Evolutionary conservation across 2,113 vertebrate genomes (phyloP).

Genomic region (Oryctolagus cuniculus): DNA sequence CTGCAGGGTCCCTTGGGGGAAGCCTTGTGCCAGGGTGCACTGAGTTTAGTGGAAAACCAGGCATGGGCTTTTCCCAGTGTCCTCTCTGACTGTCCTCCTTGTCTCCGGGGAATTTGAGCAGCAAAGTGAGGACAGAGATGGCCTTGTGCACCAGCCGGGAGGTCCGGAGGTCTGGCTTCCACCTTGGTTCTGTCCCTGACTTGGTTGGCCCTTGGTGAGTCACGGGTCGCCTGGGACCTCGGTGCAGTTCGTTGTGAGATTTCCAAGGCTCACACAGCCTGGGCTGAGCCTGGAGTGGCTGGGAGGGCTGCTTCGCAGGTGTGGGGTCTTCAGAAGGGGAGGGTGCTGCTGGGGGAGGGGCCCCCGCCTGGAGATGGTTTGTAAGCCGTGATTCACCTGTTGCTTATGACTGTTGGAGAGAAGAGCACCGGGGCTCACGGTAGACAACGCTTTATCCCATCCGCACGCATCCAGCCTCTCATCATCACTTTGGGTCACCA

Average conservation of each 20-base stretch:
- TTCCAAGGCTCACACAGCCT: background rate
- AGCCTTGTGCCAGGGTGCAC: background rate
- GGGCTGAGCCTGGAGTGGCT: too few relatives aligned
- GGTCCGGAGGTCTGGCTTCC: background rate
- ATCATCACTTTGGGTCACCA: background rate
- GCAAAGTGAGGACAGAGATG: background rate
- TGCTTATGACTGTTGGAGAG: background rate
- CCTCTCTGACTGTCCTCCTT: background rate
- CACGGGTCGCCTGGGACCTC: background rate
- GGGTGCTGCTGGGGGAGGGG: too few relatives aligned
- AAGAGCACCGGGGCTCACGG: background rate
- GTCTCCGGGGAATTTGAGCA: background rate
- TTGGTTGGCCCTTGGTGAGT: background rate
- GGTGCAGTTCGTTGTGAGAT: background rate
- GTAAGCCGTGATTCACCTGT: background rate
- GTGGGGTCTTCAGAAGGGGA: background rate
- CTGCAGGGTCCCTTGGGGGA: background rate
- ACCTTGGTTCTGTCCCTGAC: background rate
- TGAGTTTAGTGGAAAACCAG: conserved; percentile 10
- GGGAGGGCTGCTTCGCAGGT: background rate
- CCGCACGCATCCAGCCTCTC: background rate
- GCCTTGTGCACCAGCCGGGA: background rate
- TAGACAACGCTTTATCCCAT: background rate
- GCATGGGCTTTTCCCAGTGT: background rate
- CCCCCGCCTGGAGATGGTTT: background rate